These are phyloP conservation scores for Drosophila cracens DNA, from an alignment of 2,888 invertebrate genomes.

Conservation along the genomic window DNA sequence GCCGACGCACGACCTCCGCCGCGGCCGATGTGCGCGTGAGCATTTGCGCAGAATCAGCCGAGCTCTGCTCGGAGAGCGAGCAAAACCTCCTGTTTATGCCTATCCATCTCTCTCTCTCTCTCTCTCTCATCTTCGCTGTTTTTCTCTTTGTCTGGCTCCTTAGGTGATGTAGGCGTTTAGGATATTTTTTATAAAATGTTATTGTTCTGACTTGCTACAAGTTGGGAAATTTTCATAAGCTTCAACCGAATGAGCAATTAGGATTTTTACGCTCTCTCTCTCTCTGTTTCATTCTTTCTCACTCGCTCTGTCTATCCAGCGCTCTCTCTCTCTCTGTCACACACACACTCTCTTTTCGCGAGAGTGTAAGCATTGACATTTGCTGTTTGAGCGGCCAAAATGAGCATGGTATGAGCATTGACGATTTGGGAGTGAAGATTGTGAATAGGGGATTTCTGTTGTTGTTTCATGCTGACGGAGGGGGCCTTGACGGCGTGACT, in stretches of 20 bases:
- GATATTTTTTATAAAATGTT: conserved; percentile 33
- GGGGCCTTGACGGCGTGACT: conserved; percentile 26
- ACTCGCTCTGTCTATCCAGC: neutral
- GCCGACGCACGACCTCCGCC: conserved; percentile 5
- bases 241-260: conserved; percentile 16
- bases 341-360: neutral
- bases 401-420: conserved; percentile 37
- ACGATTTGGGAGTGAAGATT: conserved; percentile 47
- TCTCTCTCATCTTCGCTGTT: neutral
- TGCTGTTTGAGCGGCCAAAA: conserved; percentile 39
- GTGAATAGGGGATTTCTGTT: conserved; percentile 3
- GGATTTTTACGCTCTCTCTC: conserved; percentile 8
- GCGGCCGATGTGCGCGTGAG: conserved; percentile 32
- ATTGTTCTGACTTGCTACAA: conserved; percentile 46
- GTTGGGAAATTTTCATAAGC: conserved; percentile 51
- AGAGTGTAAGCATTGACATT: conserved; percentile 56
- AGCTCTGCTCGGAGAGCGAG: conserved; percentile 5
- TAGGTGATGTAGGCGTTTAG: conserved; percentile 9
- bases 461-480: conserved; percentile 7
- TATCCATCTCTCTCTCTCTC: conserved; percentile 9
- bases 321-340: neutral
- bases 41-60: conserved; percentile 47
- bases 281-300: neutral
- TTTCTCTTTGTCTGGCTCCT: neutral
- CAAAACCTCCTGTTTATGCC: conserved; percentile 2